Evolutionary conservation across 2,113 vertebrate species (phyloP).

Genomic region (Cinclus cinclus): DNA sequence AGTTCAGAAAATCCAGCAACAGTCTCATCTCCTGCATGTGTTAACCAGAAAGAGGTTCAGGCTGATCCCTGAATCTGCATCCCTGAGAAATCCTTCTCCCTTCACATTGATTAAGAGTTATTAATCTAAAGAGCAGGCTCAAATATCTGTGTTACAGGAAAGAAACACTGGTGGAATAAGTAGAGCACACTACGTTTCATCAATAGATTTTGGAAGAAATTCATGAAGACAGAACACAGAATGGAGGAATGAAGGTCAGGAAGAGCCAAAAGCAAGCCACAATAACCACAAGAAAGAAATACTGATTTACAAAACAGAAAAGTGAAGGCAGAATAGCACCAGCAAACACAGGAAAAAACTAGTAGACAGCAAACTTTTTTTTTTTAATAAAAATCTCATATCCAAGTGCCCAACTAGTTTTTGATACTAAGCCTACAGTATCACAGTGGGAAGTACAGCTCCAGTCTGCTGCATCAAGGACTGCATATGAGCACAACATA

Average conservation of each 20-base stretch:
- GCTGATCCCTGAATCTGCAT: not conserved
- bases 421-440: not conserved
- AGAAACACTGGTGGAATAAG: not conserved
- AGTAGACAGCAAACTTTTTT: not conserved
- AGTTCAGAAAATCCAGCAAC: not conserved
- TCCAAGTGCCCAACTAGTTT: not conserved
- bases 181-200: not conserved
- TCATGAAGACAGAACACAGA: not conserved
- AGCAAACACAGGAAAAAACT: not conserved
- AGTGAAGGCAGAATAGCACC: not conserved
- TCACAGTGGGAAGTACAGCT: not conserved
- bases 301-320: not conserved
- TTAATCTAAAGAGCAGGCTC: not conserved
- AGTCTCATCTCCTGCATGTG: not conserved
- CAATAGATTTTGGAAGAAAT: not conserved
- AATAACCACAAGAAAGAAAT: not conserved
- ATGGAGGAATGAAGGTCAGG: not conserved
- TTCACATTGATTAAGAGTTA: not conserved
- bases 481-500: not conserved
- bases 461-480: not conserved
- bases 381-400: not conserved
- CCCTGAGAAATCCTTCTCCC: not conserved
- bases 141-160: not conserved
- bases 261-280: not conserved
- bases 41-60: not conserved